Evolutionary conservation across 2,797 vertebrate genomes (phyloP), one percentile per base, ranked within the genome.

Genomic region (Malurus splendens): DNA sequence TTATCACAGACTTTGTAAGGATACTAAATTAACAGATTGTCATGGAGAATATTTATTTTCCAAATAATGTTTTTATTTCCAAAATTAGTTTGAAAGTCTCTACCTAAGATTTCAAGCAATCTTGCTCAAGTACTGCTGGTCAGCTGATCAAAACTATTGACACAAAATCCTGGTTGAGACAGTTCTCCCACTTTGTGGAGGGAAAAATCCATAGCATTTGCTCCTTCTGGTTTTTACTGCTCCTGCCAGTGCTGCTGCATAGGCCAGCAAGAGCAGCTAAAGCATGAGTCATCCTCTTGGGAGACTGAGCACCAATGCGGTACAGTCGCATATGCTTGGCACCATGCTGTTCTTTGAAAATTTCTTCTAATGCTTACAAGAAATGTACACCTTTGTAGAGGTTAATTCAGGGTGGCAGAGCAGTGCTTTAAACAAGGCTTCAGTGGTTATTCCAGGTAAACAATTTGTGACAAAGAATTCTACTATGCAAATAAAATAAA

Each of bases 201-300:
- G 14, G 30, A 52, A 50, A 44, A 87, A 81, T 76, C 51, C 9
- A 25, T 23, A 39, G 32, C 32, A 6, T 62, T 90, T 4, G 5
- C 39, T 92, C 62, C 54, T 84, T 70, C 19, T 81, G 10, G 48
- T 56, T 82, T 71, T 44, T 60, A 57, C 84, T 68, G 55, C 80
- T 74, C 14, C 2, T 88, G 82, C 65, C 76, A 56, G 84, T 12
- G 41, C 60, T 93, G 89, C 90, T 93, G 87, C 84, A 86, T 33
- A 84, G 91, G 82, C 90, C 88, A 30, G 86, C 60, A 77, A 74
- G 80, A 87, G 84, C 86, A 82, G 85, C 86, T 90, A 61, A 61
- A 92, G 88, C 67, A 76, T 94, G 85, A 93, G 87, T 95, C 82
- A 71, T 89, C 92, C 89, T 93, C 86, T n/a, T 93, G 44, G 6